These are phyloP conservation scores for Neoitamus cyanurus DNA, from an alignment of 2,888 invertebrate species.

Conservation along the genomic window DNA sequence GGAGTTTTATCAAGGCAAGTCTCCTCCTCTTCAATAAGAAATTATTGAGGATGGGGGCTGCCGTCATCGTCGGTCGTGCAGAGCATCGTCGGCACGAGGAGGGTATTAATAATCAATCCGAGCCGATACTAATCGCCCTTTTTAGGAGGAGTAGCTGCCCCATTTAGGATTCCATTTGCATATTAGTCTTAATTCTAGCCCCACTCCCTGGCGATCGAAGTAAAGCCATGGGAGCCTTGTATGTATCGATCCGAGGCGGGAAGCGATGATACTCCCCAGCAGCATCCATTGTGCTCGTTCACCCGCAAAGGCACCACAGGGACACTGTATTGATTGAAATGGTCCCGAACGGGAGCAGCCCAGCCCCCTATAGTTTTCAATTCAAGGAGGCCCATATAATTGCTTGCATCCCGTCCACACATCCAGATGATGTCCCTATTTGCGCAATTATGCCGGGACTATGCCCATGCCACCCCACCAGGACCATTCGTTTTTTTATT, in stretches of 20 bases:
- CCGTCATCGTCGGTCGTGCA: neutral
- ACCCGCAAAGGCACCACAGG: neutral
- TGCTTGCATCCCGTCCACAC: neutral
- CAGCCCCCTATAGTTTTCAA: neutral
- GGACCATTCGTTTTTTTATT: neutral
- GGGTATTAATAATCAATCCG: neutral
- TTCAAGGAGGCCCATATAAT: neutral
- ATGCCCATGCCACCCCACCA: neutral
- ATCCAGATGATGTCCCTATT: neutral
- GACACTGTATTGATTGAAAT: neutral
- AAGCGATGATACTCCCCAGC: neutral
- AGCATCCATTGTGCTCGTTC: neutral
- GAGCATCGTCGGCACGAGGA: neutral
- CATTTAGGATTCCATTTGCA: neutral
- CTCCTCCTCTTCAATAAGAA: neutral
- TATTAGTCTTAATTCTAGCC: neutral
- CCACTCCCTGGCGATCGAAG: neutral
- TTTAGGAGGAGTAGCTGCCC: neutral
- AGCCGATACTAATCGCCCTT: slow-evolving; percentile 3
- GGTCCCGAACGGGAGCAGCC: neutral
- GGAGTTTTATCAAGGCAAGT: neutral
- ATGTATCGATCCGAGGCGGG: neutral
- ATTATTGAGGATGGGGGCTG: neutral
- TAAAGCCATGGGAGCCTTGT: neutral
- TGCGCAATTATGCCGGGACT: neutral